phyloP scores from a whole-genome alignment of 2,888 invertebrate genomes.

The Limnephilus auricula region DNA sequence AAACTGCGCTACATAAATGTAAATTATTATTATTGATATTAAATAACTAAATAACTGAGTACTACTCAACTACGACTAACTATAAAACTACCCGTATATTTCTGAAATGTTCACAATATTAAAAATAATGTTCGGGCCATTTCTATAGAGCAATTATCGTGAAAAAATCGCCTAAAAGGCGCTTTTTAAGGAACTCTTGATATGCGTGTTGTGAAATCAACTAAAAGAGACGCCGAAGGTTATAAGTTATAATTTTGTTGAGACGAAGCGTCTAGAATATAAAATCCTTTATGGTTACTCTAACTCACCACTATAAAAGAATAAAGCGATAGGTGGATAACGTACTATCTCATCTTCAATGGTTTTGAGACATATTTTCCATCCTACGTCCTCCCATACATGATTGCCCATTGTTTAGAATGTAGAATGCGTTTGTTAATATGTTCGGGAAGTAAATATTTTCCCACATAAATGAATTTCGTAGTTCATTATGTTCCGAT shows the following conservation, averaged over 20 bases:
- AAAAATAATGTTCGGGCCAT: too few relatives aligned
- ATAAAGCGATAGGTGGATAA: not conserved
- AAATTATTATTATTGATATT: too few relatives aligned
- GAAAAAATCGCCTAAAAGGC: too few relatives aligned
- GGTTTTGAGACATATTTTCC: not conserved
- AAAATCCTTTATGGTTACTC: not conserved
- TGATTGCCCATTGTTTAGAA: not conserved
- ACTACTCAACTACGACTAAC: too few relatives aligned
- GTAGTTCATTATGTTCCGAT: not conserved
- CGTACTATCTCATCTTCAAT: conserved; percentile 2
- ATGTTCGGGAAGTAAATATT: conserved; percentile 2
- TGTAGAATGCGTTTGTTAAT: not conserved
- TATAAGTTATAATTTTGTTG: too few relatives aligned
- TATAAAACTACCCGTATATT: too few relatives aligned
- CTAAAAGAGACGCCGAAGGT: not conserved
- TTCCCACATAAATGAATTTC: conserved; percentile 2
- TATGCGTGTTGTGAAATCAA: not conserved
- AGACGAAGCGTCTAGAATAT: not conserved
- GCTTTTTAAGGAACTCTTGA: too few relatives aligned
- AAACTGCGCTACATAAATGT: too few relatives aligned
- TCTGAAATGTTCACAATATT: too few relatives aligned
- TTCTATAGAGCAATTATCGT: too few relatives aligned
- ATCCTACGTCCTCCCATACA: not conserved
- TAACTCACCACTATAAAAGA: not conserved
- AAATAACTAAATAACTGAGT: too few relatives aligned